A percentile compares a stretch with the other conserved stretches of the same genome.
These are phyloP conservation scores for Saiga tatarica DNA, from an alignment of 2,113 vertebrate species.

Conservation along the genomic window DNA sequence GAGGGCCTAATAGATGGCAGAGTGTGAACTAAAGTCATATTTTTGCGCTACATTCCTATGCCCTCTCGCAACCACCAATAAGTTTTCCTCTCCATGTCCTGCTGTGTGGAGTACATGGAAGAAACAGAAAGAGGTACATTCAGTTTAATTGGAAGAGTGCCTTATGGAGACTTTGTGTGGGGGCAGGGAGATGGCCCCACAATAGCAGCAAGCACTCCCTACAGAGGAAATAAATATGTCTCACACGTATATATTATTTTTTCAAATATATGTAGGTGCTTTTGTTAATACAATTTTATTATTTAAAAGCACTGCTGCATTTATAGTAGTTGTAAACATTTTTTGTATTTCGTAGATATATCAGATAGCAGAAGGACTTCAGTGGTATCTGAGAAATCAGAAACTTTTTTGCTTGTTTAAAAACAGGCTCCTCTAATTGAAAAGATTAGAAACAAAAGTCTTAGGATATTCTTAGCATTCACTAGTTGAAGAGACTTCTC, in stretches of 20 bases:
- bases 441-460: background rate
- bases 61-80: background rate
- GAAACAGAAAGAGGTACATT: background rate
- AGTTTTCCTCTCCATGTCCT: background rate
- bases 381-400: background rate
- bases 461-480: background rate
- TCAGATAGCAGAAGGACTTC: background rate
- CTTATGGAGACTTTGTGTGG: too few relatives aligned
- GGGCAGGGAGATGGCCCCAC: background rate
- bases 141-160: background rate
- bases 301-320: background rate
- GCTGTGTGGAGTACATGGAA: background rate
- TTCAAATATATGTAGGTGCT: background rate
- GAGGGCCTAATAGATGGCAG: background rate
- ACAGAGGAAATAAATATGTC: background rate
- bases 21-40: background rate
- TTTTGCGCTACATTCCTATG: background rate
- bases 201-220: background rate
- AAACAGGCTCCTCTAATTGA: background rate
- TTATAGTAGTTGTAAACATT: background rate
- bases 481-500: background rate
- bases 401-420: background rate
- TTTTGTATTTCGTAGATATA: background rate
- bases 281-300: background rate
- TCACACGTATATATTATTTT: background rate